Conservation (phyloP, 2,797 vertebrate genomes). For the Falco berigora region DNA sequence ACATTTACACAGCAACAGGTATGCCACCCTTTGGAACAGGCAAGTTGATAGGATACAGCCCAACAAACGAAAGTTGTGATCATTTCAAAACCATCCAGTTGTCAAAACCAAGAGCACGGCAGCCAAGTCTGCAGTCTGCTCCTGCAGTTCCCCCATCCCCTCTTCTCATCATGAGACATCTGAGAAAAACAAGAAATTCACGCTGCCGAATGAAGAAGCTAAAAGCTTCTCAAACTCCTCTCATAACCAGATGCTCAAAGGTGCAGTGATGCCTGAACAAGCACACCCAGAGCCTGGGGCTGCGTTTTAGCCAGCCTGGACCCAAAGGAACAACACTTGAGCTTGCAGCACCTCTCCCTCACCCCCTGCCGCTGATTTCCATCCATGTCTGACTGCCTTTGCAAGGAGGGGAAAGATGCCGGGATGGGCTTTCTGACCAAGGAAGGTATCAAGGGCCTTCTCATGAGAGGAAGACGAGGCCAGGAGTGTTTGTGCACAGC, state of each 20-base stretch:
- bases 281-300: neutral
- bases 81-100: neutral
- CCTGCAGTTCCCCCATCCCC: neutral
- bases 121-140: neutral
- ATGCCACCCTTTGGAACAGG: neutral
- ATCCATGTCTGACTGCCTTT: neutral
- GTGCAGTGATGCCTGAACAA: neutral
- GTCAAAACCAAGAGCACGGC: neutral
- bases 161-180: neutral
- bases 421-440: neutral
- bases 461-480: accelerated
- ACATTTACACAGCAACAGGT: neutral
- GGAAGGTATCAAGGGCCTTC: neutral
- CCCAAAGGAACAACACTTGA: neutral
- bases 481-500: neutral
- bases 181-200: neutral
- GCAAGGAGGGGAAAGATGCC: neutral
- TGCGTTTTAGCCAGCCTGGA: neutral
- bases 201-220: neutral
- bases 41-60: neutral
- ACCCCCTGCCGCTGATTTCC: neutral
- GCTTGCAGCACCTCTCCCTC: neutral
- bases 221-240: neutral
- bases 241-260: neutral
- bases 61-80: neutral